phyloP scores from a whole-genome alignment of 2,113 vertebrate species.

The Plestiodon gilberti region DNA sequence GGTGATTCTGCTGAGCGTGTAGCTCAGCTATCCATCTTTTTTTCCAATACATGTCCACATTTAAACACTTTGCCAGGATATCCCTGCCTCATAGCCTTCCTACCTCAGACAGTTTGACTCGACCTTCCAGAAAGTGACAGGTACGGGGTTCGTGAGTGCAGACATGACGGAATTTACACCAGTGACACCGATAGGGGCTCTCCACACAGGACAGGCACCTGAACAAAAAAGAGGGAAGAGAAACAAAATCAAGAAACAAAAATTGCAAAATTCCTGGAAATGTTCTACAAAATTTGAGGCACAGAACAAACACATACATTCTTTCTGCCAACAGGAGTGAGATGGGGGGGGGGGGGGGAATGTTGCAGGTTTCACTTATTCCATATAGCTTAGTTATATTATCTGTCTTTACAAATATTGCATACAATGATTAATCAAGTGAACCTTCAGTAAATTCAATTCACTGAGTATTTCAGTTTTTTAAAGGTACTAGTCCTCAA shows the following conservation, averaged over 20 bases:
- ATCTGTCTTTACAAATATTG: neutral
- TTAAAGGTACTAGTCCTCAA: neutral
- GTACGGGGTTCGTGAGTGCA: constrained; percentile 95
- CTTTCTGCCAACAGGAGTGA: no score
- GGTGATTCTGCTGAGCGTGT: no score
- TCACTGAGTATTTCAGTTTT: neutral
- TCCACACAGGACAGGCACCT: constrained; percentile 96
- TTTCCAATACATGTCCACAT: no score
- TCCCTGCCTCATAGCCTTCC: constrained; percentile 23
- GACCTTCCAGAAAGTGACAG: constrained; percentile 96
- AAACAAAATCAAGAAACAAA: neutral
- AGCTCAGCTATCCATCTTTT: no score
- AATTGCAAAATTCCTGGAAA: accelerated
- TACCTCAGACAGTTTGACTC: constrained; percentile 94
- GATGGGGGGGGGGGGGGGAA: neutral
- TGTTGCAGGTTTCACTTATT: neutral
- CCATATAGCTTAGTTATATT: neutral
- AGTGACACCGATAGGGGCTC: constrained; percentile 95
- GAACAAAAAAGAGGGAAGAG: constrained; percentile 13
- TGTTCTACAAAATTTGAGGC: neutral
- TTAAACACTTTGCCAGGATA: no score
- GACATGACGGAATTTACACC: constrained; percentile 97
- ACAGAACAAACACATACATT: neutral
- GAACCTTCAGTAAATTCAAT: neutral
- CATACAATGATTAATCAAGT: neutral